Conservation (phyloP, 2,113 vertebrate genomes). For the Galeopterus variegatus region DNA sequence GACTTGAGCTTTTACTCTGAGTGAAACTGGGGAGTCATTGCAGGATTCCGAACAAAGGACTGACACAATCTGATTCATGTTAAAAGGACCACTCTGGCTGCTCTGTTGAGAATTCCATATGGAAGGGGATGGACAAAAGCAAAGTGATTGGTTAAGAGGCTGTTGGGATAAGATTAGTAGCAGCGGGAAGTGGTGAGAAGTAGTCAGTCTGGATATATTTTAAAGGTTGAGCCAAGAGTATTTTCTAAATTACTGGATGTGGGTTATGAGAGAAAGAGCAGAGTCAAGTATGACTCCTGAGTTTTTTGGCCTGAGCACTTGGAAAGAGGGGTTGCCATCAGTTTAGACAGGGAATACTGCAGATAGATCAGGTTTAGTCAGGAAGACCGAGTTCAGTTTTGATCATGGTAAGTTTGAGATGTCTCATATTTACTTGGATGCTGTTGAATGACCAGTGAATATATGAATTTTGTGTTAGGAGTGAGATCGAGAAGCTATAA, state of each 20-base stretch:
- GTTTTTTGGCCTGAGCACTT: not conserved
- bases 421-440: not conserved
- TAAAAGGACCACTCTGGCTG: not conserved
- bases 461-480: slow-evolving; percentile 18
- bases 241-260: slow-evolving; percentile 4
- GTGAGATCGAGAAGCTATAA: not conserved
- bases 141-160: not conserved
- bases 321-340: not conserved
- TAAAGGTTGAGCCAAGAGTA: not conserved
- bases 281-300: not conserved
- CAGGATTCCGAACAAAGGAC: slow-evolving; percentile 31
- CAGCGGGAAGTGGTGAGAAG: not conserved
- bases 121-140: not conserved
- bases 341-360: not conserved
- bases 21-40: not conserved
- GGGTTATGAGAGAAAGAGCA: not conserved
- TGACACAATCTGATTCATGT: not conserved
- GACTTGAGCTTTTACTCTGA: slow-evolving; percentile 17
- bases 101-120: slow-evolving; percentile 10
- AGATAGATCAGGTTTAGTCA: not conserved
- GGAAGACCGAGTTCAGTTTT: slow-evolving; percentile 26
- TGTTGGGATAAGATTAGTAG: not conserved
- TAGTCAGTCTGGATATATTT: slow-evolving; percentile 15
- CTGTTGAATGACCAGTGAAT: not conserved
- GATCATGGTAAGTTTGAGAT: slow-evolving; percentile 31